phyloP scores from a whole-genome alignment of 2,797 vertebrate species.

The Neostethus bicornis region DNA sequence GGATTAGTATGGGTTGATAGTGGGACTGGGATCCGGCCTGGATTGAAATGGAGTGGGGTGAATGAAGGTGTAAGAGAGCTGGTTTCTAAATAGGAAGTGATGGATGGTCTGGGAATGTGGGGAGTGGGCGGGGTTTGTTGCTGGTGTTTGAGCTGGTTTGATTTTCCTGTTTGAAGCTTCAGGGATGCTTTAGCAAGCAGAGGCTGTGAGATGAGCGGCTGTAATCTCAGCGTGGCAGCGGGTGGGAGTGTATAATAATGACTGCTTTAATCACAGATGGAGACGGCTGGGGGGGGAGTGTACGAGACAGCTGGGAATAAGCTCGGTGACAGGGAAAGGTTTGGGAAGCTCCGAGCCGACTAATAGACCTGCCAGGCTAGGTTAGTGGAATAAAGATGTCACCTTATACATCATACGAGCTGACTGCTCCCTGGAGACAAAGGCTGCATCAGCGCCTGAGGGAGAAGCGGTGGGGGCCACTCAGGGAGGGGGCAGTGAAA shows the following conservation, averaged over 20 bases:
- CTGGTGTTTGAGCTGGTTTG: conserved; percentile 3
- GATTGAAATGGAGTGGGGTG: too few species aligned
- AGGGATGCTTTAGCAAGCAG: conserved; percentile 14
- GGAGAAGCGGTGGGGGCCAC: conserved; percentile 37
- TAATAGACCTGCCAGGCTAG: conserved; percentile 76
- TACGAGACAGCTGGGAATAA: conserved; percentile 64
- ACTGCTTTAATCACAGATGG: conserved; percentile 69
- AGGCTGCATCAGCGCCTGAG: conserved; percentile 30
- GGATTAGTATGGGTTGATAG: not conserved
- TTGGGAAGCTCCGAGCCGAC: conserved; percentile 61
- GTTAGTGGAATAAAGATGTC: conserved; percentile 79
- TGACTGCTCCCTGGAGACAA: conserved; percentile 74
- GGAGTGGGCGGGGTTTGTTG: not conserved
- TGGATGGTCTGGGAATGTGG: conserved; percentile 33
- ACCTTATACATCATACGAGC: conserved; percentile 71
- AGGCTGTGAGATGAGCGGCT: not conserved
- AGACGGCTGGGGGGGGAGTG: conserved; percentile 49
- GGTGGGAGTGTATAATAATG: conserved; percentile 52
- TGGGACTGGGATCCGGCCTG: too few species aligned
- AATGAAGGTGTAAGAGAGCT: conserved; percentile 29
- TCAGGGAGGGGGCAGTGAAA: conserved; percentile 18
- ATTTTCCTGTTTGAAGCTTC: conserved; percentile 6
- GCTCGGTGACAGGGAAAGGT: conserved; percentile 62
- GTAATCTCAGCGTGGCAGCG: conserved; percentile 36
- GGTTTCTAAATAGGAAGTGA: conserved; percentile 41